Percentiles rank a stretch among this genome's conserved stretches.
These are phyloP conservation scores for Copidosoma floridanum DNA, from an alignment of 1,140 invertebrate species.

Conservation along the genomic window DNA sequence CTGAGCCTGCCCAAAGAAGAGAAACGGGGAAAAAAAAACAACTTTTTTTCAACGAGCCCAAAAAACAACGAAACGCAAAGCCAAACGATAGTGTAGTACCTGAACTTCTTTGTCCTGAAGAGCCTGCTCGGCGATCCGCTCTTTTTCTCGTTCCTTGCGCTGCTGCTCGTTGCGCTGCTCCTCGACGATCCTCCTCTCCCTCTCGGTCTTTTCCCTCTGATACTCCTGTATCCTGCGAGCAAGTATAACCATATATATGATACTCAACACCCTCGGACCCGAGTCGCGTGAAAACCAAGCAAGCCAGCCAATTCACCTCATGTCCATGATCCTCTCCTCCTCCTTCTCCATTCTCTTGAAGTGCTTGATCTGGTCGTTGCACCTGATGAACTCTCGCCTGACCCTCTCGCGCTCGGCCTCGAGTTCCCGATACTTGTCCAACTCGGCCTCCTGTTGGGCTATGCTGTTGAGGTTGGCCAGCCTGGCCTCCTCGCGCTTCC, in stretches of 20 bases:
- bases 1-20: slow-evolving; percentile 39
- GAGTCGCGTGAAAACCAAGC: neutral
- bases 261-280: neutral
- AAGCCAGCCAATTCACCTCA: slow-evolving; percentile 43
- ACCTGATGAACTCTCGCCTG: slow-evolving; percentile 58
- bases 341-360: slow-evolving; percentile 60
- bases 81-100: too few relatives aligned
- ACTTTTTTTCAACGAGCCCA: neutral
- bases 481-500: slow-evolving; percentile 65
- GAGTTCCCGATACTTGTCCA: slow-evolving; percentile 48
- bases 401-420: slow-evolving; percentile 49
- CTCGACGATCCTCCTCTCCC: slow-evolving; percentile 55
- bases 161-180: slow-evolving; percentile 47
- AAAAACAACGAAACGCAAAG: too few relatives aligned
- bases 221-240: slow-evolving; percentile 59
- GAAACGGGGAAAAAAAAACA: neutral
- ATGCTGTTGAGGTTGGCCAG: slow-evolving; percentile 61
- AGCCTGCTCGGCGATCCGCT: slow-evolving; percentile 50
- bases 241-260: neutral
- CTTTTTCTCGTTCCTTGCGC: slow-evolving; percentile 54
- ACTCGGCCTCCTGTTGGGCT: slow-evolving; percentile 58
- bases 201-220: slow-evolving; percentile 60
- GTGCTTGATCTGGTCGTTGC: slow-evolving; percentile 59
- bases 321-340: slow-evolving; percentile 62
- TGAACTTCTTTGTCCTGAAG: slow-evolving; percentile 48